Conservation (phyloP, 2,113 vertebrate genomes). For the Pan troglodytes region NHGRI_mPanTro3-v2.1_pri NC_072404.2:55317001-55317500, state of each 20-base stretch:
- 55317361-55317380: background rate
- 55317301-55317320: background rate
- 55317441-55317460: accelerated
- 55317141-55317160: accelerated
- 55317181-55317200: accelerated
- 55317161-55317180: accelerated
- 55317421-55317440: background rate
- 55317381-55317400: background rate
- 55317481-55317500: background rate
- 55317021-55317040: background rate
- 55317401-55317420: background rate
- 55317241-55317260: background rate
- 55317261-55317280: accelerated
- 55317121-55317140: background rate
- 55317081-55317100: background rate
- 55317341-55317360: background rate
- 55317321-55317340: background rate
- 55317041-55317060: background rate
- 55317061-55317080: background rate
- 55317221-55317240: background rate
- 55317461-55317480: too few species aligned
- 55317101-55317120: background rate
- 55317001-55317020: background rate
- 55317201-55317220: background rate
- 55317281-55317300: background rate